Evolutionary conservation across 2,888 invertebrate species (phyloP).

Genomic region (Heliconius ismenius): DNA sequence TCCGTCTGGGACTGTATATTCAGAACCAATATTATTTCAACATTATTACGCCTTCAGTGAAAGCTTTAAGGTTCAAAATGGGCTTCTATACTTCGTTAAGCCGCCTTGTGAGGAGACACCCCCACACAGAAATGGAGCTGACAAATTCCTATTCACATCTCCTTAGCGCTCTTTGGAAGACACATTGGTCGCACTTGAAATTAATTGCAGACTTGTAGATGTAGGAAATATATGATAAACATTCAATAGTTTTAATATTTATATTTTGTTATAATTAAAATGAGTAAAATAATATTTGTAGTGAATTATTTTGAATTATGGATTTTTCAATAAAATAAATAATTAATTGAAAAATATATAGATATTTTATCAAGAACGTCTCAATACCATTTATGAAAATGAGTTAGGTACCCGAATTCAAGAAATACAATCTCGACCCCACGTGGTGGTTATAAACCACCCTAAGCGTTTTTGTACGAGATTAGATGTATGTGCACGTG

Average conservation of each 20-base stretch:
- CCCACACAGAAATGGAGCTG: slow-evolving; percentile 37
- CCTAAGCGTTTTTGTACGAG: slow-evolving; percentile 10
- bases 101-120: slow-evolving; percentile 30
- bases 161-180: neutral
- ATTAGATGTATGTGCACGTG: slow-evolving; percentile 17
- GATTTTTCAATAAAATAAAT: neutral
- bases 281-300: neutral
- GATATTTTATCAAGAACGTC: neutral
- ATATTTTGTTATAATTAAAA: too few relatives aligned
- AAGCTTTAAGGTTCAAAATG: slow-evolving; percentile 34
- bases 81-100: slow-evolving; percentile 3
- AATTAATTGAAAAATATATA: neutral
- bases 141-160: slow-evolving; percentile 35
- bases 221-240: too few relatives aligned
- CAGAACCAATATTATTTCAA: slow-evolving; percentile 38
- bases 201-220: neutral
- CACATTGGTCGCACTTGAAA: neutral
- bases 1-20: slow-evolving; percentile 45
- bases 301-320: neutral
- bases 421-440: neutral
- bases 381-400: neutral
- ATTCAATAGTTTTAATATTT: too few relatives aligned
- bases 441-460: slow-evolving; percentile 3
- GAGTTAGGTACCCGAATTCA: neutral
- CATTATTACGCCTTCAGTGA: slow-evolving; percentile 28